Conservation (phyloP, 2,888 invertebrate species). For the Muschampia plurimacula region DNA sequence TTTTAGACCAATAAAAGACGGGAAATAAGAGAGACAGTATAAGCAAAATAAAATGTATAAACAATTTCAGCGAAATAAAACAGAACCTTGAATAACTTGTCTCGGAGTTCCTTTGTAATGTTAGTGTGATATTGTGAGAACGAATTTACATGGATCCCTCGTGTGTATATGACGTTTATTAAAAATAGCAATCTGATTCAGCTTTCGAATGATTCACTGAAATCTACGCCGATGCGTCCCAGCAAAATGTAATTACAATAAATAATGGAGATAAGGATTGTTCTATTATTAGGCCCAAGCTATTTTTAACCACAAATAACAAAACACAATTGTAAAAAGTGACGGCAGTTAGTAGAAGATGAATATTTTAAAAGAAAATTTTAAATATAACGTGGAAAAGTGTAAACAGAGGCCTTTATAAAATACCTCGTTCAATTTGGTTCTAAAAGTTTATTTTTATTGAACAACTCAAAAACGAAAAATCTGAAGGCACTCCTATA, state of each 20-base stretch:
- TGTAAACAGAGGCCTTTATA: no score
- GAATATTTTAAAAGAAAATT: no score
- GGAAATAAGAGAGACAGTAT: slow-evolving; percentile 20
- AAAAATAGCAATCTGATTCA: slow-evolving; percentile 33
- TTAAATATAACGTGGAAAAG: no score
- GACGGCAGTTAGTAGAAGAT: no score
- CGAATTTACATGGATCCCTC: slow-evolving; percentile 19
- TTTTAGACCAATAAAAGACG: slow-evolving; percentile 21
- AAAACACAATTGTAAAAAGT: not conserved
- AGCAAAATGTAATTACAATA: not conserved
- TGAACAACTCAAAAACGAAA: not conserved
- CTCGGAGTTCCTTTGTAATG: not conserved
- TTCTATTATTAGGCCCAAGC: not conserved
- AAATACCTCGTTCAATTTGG: no score
- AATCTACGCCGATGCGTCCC: slow-evolving; percentile 9
- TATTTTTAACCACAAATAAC: not conserved
- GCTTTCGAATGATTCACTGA: slow-evolving; percentile 30
- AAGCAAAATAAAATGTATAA: not conserved
- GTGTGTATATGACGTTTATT: slow-evolving; percentile 1
- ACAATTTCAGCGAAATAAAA: slow-evolving; percentile 10
- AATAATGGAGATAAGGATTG: slow-evolving; percentile 3
- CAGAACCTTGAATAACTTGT: not conserved
- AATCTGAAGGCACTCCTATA: not conserved
- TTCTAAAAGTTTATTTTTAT: not conserved
- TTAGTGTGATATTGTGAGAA: not conserved